phyloP scores from a whole-genome alignment of 2,888 invertebrate species.

The Coleophora deauratella region DNA sequence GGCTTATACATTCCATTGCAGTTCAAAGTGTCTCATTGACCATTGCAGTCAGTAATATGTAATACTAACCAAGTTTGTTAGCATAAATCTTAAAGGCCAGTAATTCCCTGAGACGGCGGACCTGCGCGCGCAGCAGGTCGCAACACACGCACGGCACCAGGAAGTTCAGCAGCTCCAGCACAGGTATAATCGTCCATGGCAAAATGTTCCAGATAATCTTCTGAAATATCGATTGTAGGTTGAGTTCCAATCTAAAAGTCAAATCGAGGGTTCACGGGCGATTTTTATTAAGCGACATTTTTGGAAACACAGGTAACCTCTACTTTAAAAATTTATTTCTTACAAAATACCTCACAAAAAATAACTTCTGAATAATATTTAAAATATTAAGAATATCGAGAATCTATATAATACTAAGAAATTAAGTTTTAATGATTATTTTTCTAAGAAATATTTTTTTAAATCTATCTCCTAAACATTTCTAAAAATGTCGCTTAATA shows the following conservation, averaged over 20 bases:
- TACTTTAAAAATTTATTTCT: no score
- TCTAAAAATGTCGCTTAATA: no score
- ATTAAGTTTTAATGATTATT: no score
- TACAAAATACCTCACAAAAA: no score
- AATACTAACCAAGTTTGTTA: conserved; percentile 34
- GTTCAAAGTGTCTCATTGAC: no score
- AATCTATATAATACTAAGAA: no score
- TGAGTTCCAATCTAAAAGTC: neutral
- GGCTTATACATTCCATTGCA: no score
- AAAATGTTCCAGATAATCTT: conserved; percentile 17
- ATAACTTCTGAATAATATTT: no score
- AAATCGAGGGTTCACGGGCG: neutral
- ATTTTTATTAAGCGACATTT: neutral
- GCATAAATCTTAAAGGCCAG: conserved; percentile 46
- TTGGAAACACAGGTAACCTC: no score
- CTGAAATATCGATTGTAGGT: conserved; percentile 21
- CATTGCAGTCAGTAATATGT: no score
- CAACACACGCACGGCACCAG: conserved; percentile 41
- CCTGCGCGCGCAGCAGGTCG: conserved; percentile 36
- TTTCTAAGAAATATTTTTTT: no score
- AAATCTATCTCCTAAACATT: neutral
- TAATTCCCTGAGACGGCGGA: conserved; percentile 33
- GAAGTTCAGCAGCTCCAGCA: conserved; percentile 30
- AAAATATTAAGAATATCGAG: no score
- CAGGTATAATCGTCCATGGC: conserved; percentile 20